Base-by-base conservation (phyloP, 2,113 vertebrate genomes). In the Microtus oregoni region DNA sequence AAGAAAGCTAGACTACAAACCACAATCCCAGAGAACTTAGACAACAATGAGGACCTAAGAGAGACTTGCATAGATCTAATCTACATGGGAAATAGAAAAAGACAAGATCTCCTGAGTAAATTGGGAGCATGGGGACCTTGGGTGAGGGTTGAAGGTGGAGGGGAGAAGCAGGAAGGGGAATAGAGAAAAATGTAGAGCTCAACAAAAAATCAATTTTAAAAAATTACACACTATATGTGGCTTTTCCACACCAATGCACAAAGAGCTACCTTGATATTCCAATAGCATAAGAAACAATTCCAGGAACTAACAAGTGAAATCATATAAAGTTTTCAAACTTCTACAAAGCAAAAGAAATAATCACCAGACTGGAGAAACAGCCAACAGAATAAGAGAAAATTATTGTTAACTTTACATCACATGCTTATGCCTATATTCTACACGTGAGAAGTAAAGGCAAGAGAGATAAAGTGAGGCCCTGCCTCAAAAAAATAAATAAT, bases 171-270 rank as follows among this genome's bases (percentile, higher is more conserved):
- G 55, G 15, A 19, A 58, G 19, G 55, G 55, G 19, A 58, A 2
- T 17, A 58, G 55, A 58, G 19, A 20, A 58, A 58, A 58, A 58
- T 20, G 55, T 58, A 58, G 55, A 58, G 55, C 19, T 58, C 55
- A 58, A 58, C 19, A 58, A 58, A 58, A 58, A 58, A 58, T 58
- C 55, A 20, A 58, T 58, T 58, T 58, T 20, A 20, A 58, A 58
- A 38, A 8, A 67, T 94, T 91, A 86, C 68, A 86, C 78, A 38
- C 19, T 30, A 26, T 76, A 41, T n/a, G 50, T 72, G 93, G 19
- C 47, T 79, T 97, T 75, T 92, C 47, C 81, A 78, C 73, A 90
- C 78, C 65, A 92, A 55, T 94, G 77, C 50, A 94, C 28, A 95
- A 91, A 89, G 38, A 93, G 19, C 63, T 83, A 70, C 41, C 61